Evolutionary conservation across 1,140 invertebrate genomes (phyloP).

Genomic region (Psilanteris sp.): DNA sequence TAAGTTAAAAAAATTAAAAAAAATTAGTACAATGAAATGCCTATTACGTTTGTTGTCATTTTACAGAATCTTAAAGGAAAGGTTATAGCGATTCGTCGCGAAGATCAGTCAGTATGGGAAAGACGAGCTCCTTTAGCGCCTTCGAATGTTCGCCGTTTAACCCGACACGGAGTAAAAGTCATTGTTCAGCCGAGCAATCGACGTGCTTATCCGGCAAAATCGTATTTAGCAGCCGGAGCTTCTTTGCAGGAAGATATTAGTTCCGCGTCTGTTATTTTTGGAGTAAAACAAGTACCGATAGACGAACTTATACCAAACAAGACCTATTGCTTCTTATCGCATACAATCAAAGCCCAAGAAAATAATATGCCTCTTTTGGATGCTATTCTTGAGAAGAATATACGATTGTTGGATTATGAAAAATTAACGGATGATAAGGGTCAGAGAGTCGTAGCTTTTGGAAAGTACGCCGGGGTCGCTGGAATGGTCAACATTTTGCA

Average conservation of each 20-base stretch:
- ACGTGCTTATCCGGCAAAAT: conserved; percentile 97
- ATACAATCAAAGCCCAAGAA: conserved; percentile 99
- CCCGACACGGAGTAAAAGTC: conserved; percentile 93
- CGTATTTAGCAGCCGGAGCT: conserved; percentile 85
- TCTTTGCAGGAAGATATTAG: conserved; percentile 97
- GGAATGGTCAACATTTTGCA: conserved; percentile 99
- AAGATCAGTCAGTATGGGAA: conserved; percentile 99
- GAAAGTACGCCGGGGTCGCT: conserved; percentile 98
- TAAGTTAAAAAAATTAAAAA: too few relatives aligned
- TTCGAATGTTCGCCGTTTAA: conserved; percentile 92
- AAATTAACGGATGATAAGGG: conserved; percentile 94
- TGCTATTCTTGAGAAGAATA: conserved; percentile 97
- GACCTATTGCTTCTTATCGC: conserved; percentile 99
- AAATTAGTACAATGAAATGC: too few relatives aligned
- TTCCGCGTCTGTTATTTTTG: conserved; percentile 96
- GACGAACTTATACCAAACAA: conserved; percentile 96
- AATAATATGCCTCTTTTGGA: conserved; percentile 98
- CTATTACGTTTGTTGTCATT: too few relatives aligned
- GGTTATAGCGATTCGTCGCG: conserved; percentile 91
- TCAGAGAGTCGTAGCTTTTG: conserved; percentile 97
- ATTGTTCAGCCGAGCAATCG: conserved; percentile 99
- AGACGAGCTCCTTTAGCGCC: conserved; percentile 96
- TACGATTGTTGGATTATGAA: conserved; percentile 98
- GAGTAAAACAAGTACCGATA: conserved; percentile 98
- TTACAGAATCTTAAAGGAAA: conserved; percentile 77